Conservation (phyloP, 2,797 vertebrate species). For the Cirrhinus molitorella region DNA sequence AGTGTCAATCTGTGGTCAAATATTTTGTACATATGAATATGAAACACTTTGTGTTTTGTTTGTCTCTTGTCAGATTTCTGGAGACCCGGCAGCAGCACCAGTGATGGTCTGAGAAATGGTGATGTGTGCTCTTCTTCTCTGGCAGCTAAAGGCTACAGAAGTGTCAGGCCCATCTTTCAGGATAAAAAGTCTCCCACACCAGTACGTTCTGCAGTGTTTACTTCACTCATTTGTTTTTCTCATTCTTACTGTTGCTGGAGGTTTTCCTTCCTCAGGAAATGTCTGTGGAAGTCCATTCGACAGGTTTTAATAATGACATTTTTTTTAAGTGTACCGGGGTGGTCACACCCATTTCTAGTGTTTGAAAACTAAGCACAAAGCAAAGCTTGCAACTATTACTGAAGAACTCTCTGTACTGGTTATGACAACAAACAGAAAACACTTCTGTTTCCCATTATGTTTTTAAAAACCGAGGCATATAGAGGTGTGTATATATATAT, state of each 20-base stretch:
- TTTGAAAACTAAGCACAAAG: not conserved
- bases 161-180: slow-evolving; percentile 86
- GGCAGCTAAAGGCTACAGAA: slow-evolving; percentile 90
- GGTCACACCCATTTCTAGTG: slow-evolving; percentile 28
- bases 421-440: not conserved
- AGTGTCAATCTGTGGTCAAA: not conserved
- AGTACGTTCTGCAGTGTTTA: slow-evolving; percentile 72
- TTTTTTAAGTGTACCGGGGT: slow-evolving; percentile 19
- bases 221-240: slow-evolving; percentile 23
- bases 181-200: slow-evolving; percentile 85
- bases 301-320: slow-evolving; percentile 43
- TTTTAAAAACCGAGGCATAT: not conserved
- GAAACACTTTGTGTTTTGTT: slow-evolving; percentile 18
- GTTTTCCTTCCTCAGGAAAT: slow-evolving; percentile 60
- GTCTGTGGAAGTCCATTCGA: slow-evolving; percentile 46
- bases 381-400: not conserved
- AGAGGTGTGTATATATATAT: no score
- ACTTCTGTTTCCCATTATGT: not conserved
- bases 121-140: slow-evolving; percentile 84
- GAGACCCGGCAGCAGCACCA: slow-evolving; percentile 75
- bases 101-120: slow-evolving; percentile 82
- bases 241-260: slow-evolving; percentile 37
- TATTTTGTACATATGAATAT: not conserved
- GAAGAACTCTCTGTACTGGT: not conserved
- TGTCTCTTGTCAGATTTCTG: slow-evolving; percentile 79